Evolutionary conservation across 2,888 invertebrate genomes (phyloP).

Genomic region (Liodrosophila aerea): DNA sequence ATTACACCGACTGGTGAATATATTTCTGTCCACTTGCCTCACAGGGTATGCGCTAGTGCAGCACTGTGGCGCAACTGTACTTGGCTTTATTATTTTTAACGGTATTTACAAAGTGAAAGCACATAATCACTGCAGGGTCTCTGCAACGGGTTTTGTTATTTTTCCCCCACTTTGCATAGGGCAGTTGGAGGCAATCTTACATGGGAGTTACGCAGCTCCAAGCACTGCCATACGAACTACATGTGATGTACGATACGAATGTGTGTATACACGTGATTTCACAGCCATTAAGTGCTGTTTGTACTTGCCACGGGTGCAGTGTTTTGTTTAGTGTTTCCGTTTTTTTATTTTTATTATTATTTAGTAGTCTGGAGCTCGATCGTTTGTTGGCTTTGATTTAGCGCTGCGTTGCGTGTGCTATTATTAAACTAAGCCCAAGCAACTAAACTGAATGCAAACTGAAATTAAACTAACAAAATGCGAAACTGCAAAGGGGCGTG

Average conservation of each 20-base stretch:
- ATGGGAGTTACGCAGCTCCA: not conserved
- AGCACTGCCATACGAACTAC: not conserved
- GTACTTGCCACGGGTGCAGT: slow-evolving; percentile 29
- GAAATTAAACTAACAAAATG: slow-evolving; percentile 45
- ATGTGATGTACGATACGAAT: not conserved
- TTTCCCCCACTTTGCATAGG: slow-evolving; percentile 18
- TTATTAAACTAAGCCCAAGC: slow-evolving; percentile 46
- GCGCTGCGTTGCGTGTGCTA: slow-evolving; percentile 52
- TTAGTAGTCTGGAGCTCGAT: slow-evolving; percentile 20
- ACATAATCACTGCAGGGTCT: slow-evolving; percentile 38
- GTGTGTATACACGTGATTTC: slow-evolving; percentile 55
- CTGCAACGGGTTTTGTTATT: slow-evolving; percentile 13
- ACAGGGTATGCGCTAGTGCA: not conserved
- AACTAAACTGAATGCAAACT: slow-evolving; percentile 27
- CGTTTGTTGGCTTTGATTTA: slow-evolving; percentile 19
- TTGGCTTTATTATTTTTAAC: not conserved
- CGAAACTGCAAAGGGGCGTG: slow-evolving; percentile 51
- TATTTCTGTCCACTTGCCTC: too few relatives aligned
- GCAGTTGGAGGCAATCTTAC: slow-evolving; percentile 20
- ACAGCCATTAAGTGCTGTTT: slow-evolving; percentile 58
- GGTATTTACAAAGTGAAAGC: slow-evolving; percentile 27
- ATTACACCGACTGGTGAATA: too few relatives aligned
- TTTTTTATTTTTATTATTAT: not conserved
- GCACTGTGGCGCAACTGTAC: not conserved
- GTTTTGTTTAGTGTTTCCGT: slow-evolving; percentile 11